These are phyloP conservation scores for Vespertilio murinus DNA, from an alignment of 2,797 vertebrate species.

Conservation along the genomic window DNA sequence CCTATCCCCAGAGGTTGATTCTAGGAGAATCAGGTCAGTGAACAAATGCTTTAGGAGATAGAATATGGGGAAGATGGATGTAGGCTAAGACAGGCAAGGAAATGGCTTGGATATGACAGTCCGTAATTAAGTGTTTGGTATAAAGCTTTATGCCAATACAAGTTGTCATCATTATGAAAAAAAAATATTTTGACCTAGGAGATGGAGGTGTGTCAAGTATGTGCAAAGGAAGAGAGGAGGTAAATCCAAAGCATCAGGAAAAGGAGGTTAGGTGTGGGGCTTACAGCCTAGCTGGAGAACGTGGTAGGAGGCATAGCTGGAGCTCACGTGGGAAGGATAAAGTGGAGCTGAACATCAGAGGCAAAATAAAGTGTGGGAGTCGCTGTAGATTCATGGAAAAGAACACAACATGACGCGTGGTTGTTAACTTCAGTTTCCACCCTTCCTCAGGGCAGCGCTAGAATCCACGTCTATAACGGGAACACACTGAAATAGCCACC, in stretches of 20 bases:
- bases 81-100: neutral
- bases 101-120: neutral
- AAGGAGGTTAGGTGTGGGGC: too few species aligned
- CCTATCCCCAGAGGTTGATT: neutral
- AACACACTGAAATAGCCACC: constrained; percentile 9
- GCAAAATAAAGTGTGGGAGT: neutral
- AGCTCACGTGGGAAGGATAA: neutral
- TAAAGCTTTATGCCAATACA: neutral
- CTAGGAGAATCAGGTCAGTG: neutral
- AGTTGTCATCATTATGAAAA: neutral
- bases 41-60: neutral
- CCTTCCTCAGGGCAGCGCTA: neutral
- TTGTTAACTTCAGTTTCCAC: neutral
- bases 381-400: neutral
- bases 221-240: neutral
- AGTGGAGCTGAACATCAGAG: neutral
- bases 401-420: neutral
- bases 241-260: neutral
- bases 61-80: neutral
- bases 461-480: neutral
- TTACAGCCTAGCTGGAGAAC: neutral
- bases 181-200: neutral
- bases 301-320: neutral
- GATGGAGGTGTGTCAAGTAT: neutral
- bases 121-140: neutral